Base-by-base conservation (phyloP, 1,140 invertebrate species). In the Zaprionus davidi region DNA sequence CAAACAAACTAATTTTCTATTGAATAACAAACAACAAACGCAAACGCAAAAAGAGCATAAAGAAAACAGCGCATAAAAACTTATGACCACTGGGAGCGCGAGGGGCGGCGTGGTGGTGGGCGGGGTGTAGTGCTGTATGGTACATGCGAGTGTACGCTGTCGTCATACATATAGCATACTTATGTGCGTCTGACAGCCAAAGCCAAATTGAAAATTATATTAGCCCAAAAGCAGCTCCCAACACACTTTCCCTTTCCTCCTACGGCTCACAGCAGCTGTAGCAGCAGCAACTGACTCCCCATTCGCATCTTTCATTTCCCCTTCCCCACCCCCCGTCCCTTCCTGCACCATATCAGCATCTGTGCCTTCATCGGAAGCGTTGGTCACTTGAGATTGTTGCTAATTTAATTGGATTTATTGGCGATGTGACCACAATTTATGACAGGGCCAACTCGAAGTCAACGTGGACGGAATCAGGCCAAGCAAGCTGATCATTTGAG, bases 321-420 rank as follows among this genome's bases (percentile, higher is more conserved):
- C 20, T 20, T 1, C 20, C 15, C 15, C 6, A 1, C 20, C 15
- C 15, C 6, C 28, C 28, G 28, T 7, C 28, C 28, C 7, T 31
- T 7, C 3, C 28, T 15, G 6, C 22, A 13, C 53, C 31, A 9
- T 28, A 20, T 46, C 55, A 58, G 11, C 44, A 26, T 26, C 34
- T 49, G 44, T 60, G 46, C 67, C 51, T 70, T 58, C 44, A 67
- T 73, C 57, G 49, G 44, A 12, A 22, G 34, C 53, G 17, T 17
- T 44, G 58, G 68, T 31, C 66, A 75, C 72, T 57, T 63, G 68
- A 66, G 74, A 71, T 66, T 65, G 56, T 76, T 76, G 62, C 69
- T 76, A 71, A 76, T 71, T 76, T 76, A 76, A 76, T 76, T 71
- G 74, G 56, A 76, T 76, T 76, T 76, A 76, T 76, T 66, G 71